Conservation (phyloP, 2,797 vertebrate genomes). For the Poeciliopsis presidionis region DNA sequence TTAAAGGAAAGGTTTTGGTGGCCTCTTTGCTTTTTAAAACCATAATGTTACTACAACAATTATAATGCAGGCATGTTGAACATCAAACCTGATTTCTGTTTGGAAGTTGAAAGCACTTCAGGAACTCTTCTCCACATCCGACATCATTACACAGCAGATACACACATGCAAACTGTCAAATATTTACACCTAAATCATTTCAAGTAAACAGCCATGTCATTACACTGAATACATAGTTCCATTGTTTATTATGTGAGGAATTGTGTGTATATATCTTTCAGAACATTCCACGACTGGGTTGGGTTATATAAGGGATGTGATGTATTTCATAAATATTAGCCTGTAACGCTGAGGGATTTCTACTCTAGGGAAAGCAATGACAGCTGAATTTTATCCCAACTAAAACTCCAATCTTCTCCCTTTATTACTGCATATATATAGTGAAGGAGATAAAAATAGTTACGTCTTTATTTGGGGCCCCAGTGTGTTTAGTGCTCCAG, state of each 20-base stretch:
- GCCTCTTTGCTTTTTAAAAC: not conserved
- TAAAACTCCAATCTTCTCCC: not conserved
- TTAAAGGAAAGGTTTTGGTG: not conserved
- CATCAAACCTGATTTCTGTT: constrained; percentile 22
- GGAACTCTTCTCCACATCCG: constrained; percentile 1
- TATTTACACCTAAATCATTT: not conserved
- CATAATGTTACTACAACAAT: constrained; percentile 14
- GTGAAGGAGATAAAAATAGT: constrained; percentile 23
- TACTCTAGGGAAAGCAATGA: not conserved
- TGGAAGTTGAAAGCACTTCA: constrained; percentile 48
- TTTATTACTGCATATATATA: constrained; percentile 15
- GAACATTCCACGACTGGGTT: not conserved
- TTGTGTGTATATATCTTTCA: not conserved
- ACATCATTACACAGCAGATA: not conserved
- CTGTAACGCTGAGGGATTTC: constrained; percentile 11
- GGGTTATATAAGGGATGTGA: not conserved
- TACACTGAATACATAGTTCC: not conserved
- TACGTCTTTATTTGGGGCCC: constrained; percentile 31
- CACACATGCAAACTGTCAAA: constrained; percentile 2
- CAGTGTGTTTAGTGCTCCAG: constrained; percentile 26
- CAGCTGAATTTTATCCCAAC: not conserved
- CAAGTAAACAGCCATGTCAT: not conserved
- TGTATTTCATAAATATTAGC: constrained; percentile 13
- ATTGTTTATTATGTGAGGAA: not conserved
- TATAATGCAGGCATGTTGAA: constrained; percentile 16